phyloP scores from a whole-genome alignment of 2,797 vertebrate species.

The Trematomus bernacchii region DNA sequence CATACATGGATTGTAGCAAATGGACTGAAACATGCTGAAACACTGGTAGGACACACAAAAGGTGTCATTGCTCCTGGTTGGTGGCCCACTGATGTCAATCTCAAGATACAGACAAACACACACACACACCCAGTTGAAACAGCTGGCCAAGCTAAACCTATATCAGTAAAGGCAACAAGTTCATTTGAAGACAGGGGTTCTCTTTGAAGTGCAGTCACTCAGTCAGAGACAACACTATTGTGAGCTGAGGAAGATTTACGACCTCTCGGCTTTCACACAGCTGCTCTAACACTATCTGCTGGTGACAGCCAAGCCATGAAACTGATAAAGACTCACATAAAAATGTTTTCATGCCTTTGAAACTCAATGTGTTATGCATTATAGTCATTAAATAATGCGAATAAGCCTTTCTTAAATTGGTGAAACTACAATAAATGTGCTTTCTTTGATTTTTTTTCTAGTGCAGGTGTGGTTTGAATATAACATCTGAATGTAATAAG shows the following conservation, averaged over 20 bases:
- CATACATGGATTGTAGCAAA: neutral
- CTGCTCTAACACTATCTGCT: conserved; percentile 60
- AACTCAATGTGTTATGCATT: neutral
- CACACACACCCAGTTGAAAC: conserved; percentile 41
- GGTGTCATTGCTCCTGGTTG: conserved; percentile 51
- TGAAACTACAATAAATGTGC: neutral
- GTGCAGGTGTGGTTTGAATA: neutral
- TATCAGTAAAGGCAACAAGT: conserved; percentile 72
- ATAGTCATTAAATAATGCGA: neutral
- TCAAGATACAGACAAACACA: conserved; percentile 8
- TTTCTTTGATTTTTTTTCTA: neutral
- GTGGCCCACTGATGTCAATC: conserved; percentile 55
- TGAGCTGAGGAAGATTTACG: conserved; percentile 69
- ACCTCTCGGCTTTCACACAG: conserved; percentile 63
- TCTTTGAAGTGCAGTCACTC: conserved; percentile 78
- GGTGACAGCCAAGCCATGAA: conserved; percentile 26
- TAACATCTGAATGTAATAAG: neutral
- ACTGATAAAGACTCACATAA: conserved; percentile 25
- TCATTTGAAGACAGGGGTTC: conserved; percentile 72
- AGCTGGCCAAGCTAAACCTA: conserved; percentile 76
- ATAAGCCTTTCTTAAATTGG: neutral
- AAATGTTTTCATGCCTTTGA: conserved; percentile 10
- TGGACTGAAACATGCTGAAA: neutral
- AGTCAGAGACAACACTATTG: conserved; percentile 63
- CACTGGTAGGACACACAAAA: conserved; percentile 17